Conservation (phyloP, 2,888 invertebrate species). For the Drosophila siamana region DNA sequence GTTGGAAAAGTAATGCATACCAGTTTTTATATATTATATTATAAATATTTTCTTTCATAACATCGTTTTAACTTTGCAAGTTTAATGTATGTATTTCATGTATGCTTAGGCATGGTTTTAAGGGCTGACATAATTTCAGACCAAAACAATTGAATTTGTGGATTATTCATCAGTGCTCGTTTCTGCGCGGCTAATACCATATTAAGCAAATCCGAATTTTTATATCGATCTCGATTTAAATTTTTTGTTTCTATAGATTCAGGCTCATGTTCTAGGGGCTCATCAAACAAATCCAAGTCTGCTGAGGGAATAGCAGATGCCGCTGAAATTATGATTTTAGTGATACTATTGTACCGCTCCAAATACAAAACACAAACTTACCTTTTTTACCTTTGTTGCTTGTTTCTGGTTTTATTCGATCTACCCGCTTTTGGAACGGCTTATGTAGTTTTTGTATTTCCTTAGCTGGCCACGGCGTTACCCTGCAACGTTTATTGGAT, state of each 20-base stretch:
- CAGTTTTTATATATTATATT: too few species aligned
- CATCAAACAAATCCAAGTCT: slow-evolving; percentile 61
- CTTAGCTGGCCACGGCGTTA: slow-evolving; percentile 50
- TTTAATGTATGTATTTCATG: too few species aligned
- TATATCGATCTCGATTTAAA: slow-evolving; percentile 75
- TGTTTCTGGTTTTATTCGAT: slow-evolving; percentile 67
- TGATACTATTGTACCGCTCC: not conserved
- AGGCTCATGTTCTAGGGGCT: slow-evolving; percentile 50
- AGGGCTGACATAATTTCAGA: slow-evolving; percentile 76
- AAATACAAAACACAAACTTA: slow-evolving; percentile 7
- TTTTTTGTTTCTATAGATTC: slow-evolving; percentile 54
- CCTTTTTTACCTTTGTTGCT: slow-evolving; percentile 52
- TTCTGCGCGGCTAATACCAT: slow-evolving; percentile 83
- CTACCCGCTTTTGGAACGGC: slow-evolving; percentile 77
- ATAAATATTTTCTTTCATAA: not conserved
- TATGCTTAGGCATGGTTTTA: slow-evolving; percentile 49
- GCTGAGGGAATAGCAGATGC: slow-evolving; percentile 50
- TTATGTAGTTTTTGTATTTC: slow-evolving; percentile 67
- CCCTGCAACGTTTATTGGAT: slow-evolving; percentile 52
- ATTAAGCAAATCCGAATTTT: slow-evolving; percentile 82
- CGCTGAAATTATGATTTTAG: slow-evolving; percentile 3
- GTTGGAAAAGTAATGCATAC: not conserved
- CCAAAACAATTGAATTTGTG: slow-evolving; percentile 82
- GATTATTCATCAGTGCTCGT: slow-evolving; percentile 78
- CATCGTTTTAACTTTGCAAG: too few species aligned